Evolutionary conservation across 1,140 invertebrate species (phyloP), one percentile per base, ranked within the genome.

Genomic region (Telenomus remus): DNA sequence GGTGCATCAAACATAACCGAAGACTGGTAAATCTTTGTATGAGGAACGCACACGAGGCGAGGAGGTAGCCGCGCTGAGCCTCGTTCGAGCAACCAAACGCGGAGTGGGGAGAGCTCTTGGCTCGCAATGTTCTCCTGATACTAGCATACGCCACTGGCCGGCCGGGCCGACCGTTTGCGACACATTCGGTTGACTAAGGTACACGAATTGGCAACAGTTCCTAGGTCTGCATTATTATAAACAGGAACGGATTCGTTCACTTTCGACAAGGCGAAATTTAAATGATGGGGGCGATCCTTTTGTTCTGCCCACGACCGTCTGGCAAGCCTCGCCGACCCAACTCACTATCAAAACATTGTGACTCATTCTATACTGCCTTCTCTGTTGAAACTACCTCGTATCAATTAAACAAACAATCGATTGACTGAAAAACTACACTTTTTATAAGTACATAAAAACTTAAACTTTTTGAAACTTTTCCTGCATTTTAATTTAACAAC

Each of bases 1-100:
- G 82, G 85, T 87, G 86, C 86, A 88, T 88, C 85, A 81, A 84
- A 85, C 86, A 86, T 87, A 88, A 88, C 84, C 85, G 84, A 81
- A 86, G 86, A 80, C 81, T 81, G 83, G 85, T 87, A 87, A 87
- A 87, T 88, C 85, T 83, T 84, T 80, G 57, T 74, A 80, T 49
- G 34, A 80, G 87, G 85, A 79, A 15, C 64, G 12, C 82, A 88
- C 81, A 80, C 78, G 47, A 47, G 13, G 15, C 34, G 37, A 42
- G 76, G 12, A 79, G 59, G 84, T 75, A 9, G 53, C n/a, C 12
- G 13, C 13, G n/a, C 37, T 39, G 3, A 1, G 37, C 9, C 37
- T 27, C 37, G 8, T 39, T 4, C 37, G 9, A 43, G 46, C 44
- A 55, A 7, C 16, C 2, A 19, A 19, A 42, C 61, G 27, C 14